Evolutionary conservation across 2,888 invertebrate species (phyloP), one percentile per base, ranked within the genome.

Genomic region (Drosophila pseudotakahashii): DNA sequence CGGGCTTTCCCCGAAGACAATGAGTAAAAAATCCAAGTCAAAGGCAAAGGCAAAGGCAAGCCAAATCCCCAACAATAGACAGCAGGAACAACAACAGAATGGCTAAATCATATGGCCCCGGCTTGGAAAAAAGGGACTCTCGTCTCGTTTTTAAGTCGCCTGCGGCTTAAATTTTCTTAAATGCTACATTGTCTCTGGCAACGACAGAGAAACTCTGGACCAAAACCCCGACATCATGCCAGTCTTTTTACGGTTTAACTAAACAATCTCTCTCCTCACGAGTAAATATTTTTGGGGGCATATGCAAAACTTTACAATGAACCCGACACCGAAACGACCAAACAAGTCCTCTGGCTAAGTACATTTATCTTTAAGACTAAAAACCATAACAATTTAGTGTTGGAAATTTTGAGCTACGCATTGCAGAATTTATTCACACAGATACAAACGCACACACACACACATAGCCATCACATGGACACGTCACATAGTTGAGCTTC

Each of bases 101-200:
- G 77, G 76, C 84, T 72, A 83, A 88, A 83, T 83, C 82, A 82
- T 88, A 85, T 85, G 81, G 55, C 61, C 39, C 13, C 11, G 34
- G 11, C 34, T 34, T 54, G 52, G 60, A 45, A 72, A 42, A 69
- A 83, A 73, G 63, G 68, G 75, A 75, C 75, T 61, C 64, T 34
- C 34, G 67, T 50, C 83, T 86, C 78, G 64, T 74, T 88, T 79
- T 86, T 83, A 86, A 82, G 82, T 88, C 84, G 88, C 87, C 69
- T 86, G 78, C 66, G 82, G 88, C 88, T 82, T 82, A 88, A 86
- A 88, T 83, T 82, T 88, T 82, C 88, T 86, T 82, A 82, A 82
- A 82, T 82, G 86, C 69, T 85, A 63, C 79, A 81, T 85, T 81
- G 81, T 88, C 79, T 87, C 75, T 79, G 58, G 23, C 62, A 54